Evolutionary conservation across 92 coral and sea anemone genomes (phyloP).

Genomic region (Siderastrea siderea): DNA sequence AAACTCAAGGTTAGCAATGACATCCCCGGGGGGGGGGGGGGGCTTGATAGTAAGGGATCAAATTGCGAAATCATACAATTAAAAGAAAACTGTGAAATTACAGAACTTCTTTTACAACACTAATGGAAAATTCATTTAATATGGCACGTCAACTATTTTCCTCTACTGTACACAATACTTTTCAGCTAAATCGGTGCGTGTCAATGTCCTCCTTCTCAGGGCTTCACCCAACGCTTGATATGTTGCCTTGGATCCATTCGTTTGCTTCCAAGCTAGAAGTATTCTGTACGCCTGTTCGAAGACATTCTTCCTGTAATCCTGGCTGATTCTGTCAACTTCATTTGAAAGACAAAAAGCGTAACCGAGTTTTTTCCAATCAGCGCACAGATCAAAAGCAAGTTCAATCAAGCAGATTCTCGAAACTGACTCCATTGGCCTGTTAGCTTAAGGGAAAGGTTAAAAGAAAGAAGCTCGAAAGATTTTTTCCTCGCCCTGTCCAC

Average conservation of each 20-base stretch:
- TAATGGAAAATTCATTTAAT: too few species aligned
- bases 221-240: constrained; percentile 28
- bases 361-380: constrained; percentile 40
- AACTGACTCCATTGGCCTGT: neutral
- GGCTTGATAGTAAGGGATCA: too few species aligned
- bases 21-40: too few species aligned
- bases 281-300: constrained; percentile 44
- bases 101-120: too few species aligned
- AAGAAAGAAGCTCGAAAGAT: too few species aligned
- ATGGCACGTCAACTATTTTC: too few species aligned
- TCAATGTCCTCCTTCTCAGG: neutral
- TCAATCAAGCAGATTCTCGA: constrained; percentile 7
- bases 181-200: constrained; percentile 18
- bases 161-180: constrained; percentile 23
- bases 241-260: constrained; percentile 11
- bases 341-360: neutral
- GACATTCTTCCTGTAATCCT: constrained; percentile 16
- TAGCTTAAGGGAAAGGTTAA: too few species aligned
- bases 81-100: neutral
- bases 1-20: too few species aligned
- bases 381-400: constrained; percentile 20
- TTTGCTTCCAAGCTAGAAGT: constrained; percentile 9
- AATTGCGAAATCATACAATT: too few species aligned
- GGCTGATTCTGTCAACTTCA: constrained; percentile 1
- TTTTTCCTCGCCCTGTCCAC: too few species aligned